Base-by-base conservation (phyloP, 1,140 invertebrate genomes). In the Nasonia longicornis region DNA sequence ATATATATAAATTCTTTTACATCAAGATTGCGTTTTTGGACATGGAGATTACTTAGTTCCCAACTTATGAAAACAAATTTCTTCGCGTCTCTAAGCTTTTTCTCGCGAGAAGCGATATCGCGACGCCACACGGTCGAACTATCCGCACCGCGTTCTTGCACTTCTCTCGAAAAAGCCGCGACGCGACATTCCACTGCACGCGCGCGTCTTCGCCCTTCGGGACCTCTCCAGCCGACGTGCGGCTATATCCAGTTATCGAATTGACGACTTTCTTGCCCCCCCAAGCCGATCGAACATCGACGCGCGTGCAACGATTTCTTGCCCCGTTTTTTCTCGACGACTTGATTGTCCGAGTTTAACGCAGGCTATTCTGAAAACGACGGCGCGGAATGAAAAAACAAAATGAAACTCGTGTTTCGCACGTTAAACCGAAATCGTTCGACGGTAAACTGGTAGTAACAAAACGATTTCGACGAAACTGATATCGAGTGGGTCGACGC, bases 91-190 rank as follows among this genome's bases (percentile, higher is more conserved):
- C 29, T 29, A 12, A 10, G 66, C 22, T 26, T 31, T 71, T 42
- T n/a, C 69, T 29, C 14, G 35, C 8, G 31, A 6, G 67, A 35
- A 16, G 4, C 69, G 35, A 31, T 67, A 67, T 67, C 66, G 26
- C 22, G 29, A 8, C 66, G 66, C 22, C 26, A 11, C 22, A 2
- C 31, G 66, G 29, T 16, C 11, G 66, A 67, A 67, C 22, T 67
- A 12, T 31, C 2, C 66, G n/a, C 20, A 2, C 7, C n/a, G 64
- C 64, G 29, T 67, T 67, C 29, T 31, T 67, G 66, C 66, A 67
- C 66, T 16, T 67, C 66, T 67, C 66, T 58, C 10, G 69, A 71
- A 71, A 67, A 71, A 71, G 69, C 69, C 29, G 69, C 35, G 69
- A 20, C 35, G 69, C 69, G 16, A 42, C 69, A 71, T 71, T 71